Conservation (phyloP, 1,140 invertebrate genomes). For the Drosophila trapezifrons region DNA sequence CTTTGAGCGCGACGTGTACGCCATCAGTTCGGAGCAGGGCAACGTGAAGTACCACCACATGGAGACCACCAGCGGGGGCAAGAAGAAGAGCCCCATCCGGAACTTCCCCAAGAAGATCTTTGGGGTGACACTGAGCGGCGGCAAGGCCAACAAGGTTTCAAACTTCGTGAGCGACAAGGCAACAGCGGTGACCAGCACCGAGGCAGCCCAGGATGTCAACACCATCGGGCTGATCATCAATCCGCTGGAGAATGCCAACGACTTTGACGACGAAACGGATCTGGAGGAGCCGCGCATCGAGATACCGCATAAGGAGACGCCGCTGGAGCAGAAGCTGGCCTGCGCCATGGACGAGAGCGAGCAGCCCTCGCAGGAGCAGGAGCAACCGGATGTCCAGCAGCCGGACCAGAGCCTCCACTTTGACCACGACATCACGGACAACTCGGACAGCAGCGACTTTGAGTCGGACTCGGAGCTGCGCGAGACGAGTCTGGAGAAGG, state of each 20-base stretch:
- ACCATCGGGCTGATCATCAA: constrained; percentile 86
- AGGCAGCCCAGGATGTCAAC: constrained; percentile 63
- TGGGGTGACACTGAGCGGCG: constrained; percentile 84
- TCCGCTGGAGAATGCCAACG: constrained; percentile 84
- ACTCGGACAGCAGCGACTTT: constrained; percentile 79
- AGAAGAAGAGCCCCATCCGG: constrained; percentile 81
- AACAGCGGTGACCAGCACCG: constrained; percentile 22
- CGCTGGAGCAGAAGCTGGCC: constrained; percentile 64
- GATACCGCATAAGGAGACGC: constrained; percentile 59
- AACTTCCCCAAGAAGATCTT: constrained; percentile 83
- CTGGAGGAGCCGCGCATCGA: constrained; percentile 69
- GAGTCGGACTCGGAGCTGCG: constrained; percentile 81
- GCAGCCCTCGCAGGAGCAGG: not conserved
- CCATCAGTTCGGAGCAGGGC: constrained; percentile 93
- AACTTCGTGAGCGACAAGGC: constrained; percentile 81
- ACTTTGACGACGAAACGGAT: constrained; percentile 80
- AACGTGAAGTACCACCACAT: constrained; percentile 93
- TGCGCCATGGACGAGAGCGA: constrained; percentile 72
- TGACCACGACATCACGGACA: constrained; percentile 75
- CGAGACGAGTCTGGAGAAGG: constrained; percentile 78
- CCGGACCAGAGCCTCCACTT: constrained; percentile 50
- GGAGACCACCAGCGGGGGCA: constrained; percentile 71
- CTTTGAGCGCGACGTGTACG: constrained; percentile 88
- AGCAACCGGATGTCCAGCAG: constrained; percentile 14
- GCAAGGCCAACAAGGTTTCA: constrained; percentile 77